phyloP scores from a whole-genome alignment of 2,888 invertebrate species.

The Yponomeuta malinellus region DNA sequence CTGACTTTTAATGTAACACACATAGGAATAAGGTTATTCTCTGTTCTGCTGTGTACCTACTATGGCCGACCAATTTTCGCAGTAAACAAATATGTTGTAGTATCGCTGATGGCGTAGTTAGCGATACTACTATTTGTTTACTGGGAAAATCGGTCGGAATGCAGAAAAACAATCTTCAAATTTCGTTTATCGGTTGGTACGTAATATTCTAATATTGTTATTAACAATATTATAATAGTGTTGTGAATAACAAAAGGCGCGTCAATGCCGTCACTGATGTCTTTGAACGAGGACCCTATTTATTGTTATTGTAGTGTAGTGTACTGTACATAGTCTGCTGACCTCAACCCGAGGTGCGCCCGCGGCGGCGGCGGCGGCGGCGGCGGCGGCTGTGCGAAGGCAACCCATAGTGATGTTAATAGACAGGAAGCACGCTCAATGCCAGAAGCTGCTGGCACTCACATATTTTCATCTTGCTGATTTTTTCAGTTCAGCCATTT shows the following conservation, averaged over 20 bases:
- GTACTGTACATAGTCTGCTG: constrained; percentile 30
- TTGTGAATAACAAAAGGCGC: background rate
- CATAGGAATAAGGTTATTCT: too few species aligned
- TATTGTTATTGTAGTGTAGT: background rate
- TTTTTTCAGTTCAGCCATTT: constrained; percentile 31
- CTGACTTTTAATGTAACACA: background rate
- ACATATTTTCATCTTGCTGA: constrained; percentile 30
- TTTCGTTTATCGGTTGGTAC: background rate
- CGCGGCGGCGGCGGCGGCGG: constrained; percentile 1
- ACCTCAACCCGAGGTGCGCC: constrained; percentile 54
- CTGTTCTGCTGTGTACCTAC: too few species aligned
- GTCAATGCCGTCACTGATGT: constrained; percentile 5
- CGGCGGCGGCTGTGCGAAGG: constrained; percentile 39
- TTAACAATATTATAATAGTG: background rate
- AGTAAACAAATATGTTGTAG: too few species aligned
- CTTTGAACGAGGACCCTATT: background rate
- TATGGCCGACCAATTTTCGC: too few species aligned
- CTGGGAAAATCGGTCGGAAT: too few species aligned
- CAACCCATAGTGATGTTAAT: constrained; percentile 64
- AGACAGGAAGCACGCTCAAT: constrained; percentile 67
- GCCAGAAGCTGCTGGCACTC: constrained; percentile 45
- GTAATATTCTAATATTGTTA: background rate
- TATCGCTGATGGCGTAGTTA: too few species aligned
- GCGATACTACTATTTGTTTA: too few species aligned
- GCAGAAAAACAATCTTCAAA: background rate